These are phyloP conservation scores for Seladonia tumulorum DNA, from an alignment of 2,888 invertebrate genomes.

Conservation along the genomic window DNA sequence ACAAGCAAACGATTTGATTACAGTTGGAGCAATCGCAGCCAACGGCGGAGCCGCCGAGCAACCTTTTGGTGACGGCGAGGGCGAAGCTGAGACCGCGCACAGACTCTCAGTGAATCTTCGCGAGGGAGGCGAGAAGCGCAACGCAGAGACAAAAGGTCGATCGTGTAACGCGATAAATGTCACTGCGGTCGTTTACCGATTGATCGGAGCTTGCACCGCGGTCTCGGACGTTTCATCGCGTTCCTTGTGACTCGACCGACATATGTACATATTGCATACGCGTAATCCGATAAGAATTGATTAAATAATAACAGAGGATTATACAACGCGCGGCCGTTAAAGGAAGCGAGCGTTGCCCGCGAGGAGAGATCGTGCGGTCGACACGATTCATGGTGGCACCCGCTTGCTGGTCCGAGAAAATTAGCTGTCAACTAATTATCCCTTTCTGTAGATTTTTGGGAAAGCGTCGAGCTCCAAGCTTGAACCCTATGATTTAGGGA, in stretches of 20 bases:
- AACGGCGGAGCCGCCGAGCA: slow-evolving; percentile 74
- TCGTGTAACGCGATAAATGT: slow-evolving; percentile 47
- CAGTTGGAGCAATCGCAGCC: slow-evolving; percentile 79
- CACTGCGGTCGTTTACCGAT: slow-evolving; percentile 22
- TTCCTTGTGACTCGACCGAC: slow-evolving; percentile 44
- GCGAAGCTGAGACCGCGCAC: slow-evolving; percentile 81
- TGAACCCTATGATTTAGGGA: neutral
- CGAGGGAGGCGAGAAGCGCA: slow-evolving; percentile 12
- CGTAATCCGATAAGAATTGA: slow-evolving; percentile 61
- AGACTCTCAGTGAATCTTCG: slow-evolving; percentile 79
- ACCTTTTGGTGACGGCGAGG: slow-evolving; percentile 81
- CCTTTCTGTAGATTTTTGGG: neutral
- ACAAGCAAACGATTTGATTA: slow-evolving; percentile 34
- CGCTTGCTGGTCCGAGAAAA: neutral
- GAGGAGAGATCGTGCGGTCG: slow-evolving; percentile 1
- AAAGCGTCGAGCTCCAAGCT: neutral
- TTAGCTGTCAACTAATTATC: neutral
- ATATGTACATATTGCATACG: slow-evolving; percentile 49
- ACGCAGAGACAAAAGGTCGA: slow-evolving; percentile 31
- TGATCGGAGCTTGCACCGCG: slow-evolving; percentile 20
- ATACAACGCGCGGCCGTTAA: slow-evolving; percentile 21
- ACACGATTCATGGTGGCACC: neutral
- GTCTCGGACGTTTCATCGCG: slow-evolving; percentile 35
- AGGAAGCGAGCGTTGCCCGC: slow-evolving; percentile 12
- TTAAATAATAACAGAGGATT: slow-evolving; percentile 37